These are phyloP conservation scores for Iphiclides podalirius DNA, from an alignment of 2,888 invertebrate genomes.

Conservation along the genomic window DNA sequence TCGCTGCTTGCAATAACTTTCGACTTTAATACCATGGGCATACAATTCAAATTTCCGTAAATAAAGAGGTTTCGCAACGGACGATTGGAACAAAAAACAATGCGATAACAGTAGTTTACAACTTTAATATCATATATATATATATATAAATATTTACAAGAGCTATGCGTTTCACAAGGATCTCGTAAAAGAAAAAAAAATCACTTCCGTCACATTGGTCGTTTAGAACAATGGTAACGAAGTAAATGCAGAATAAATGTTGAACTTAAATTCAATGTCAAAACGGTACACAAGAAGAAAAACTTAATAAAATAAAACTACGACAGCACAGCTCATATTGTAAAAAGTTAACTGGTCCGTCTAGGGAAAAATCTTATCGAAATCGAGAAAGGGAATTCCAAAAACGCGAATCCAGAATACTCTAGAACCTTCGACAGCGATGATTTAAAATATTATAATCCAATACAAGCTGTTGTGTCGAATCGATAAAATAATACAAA, in stretches of 20 bases:
- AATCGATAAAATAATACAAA: constrained; percentile 6
- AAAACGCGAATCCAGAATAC: no score
- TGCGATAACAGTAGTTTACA: constrained; percentile 43
- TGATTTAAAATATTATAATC: no score
- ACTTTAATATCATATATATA: constrained; percentile 64
- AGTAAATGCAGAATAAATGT: constrained; percentile 63
- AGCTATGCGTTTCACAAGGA: constrained; percentile 24
- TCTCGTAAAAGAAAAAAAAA: constrained; percentile 10
- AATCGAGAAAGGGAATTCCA: no score
- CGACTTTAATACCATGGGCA: constrained; percentile 42
- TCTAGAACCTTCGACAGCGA: no score
- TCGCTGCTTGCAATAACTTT: constrained; percentile 76
- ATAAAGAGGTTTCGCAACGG: no score
- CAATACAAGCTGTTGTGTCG: constrained; percentile 10
- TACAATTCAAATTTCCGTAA: constrained; percentile 2
- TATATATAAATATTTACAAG: constrained; percentile 36
- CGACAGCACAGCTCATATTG: constrained; percentile 10
- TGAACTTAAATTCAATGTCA: constrained; percentile 39
- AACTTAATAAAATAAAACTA: constrained; percentile 16
- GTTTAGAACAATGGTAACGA: constrained; percentile 32
- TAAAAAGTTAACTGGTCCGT: no score
- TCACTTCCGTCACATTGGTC: constrained; percentile 7
- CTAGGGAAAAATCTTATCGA: no score
- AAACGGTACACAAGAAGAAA: constrained; percentile 32
- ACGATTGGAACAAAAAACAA: constrained; percentile 43